These are phyloP conservation scores for Mesoclemmys tuberculata DNA, from an alignment of 2,113 vertebrate species.

Conservation along the genomic window DNA sequence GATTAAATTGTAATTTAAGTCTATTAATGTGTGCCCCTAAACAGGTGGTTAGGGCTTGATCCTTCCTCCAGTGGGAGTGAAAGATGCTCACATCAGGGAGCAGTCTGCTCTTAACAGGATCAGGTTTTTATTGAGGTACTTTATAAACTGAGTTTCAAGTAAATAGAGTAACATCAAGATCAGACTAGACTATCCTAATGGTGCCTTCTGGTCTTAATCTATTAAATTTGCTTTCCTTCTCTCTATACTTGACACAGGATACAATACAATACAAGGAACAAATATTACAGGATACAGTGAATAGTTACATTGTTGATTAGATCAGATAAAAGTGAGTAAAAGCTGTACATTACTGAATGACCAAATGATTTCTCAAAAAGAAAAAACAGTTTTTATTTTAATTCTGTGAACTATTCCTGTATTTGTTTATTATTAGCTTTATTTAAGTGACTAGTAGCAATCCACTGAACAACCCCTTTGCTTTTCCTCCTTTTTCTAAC, in stretches of 20 bases:
- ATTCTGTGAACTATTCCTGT: rapidly evolving
- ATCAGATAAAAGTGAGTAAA: neutral
- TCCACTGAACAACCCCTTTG: neutral
- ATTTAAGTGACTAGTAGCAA: neutral
- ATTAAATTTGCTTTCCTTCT: neutral
- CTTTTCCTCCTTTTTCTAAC: neutral
- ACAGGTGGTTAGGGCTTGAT: neutral
- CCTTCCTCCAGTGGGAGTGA: neutral
- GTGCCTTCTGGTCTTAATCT: neutral
- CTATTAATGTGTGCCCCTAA: neutral
- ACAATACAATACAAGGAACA: neutral
- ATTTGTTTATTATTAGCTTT: neutral
- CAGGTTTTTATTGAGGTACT: neutral
- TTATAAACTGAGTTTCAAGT: neutral
- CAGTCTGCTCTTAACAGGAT: neutral
- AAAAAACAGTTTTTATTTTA: neutral
- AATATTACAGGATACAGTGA: neutral
- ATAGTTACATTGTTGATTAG: neutral
- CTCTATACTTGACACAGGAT: neutral
- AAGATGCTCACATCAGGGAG: neutral
- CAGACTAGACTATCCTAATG: no score
- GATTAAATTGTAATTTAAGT: neutral
- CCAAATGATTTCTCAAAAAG: neutral
- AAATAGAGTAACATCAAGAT: neutral
- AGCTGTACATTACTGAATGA: neutral